A percentile compares a stretch with the other conserved stretches of the same genome.
phyloP scores from a whole-genome alignment of 30 jellyfish, hydroid and myxozoan species.

The Hydractinia echinata region DNA sequence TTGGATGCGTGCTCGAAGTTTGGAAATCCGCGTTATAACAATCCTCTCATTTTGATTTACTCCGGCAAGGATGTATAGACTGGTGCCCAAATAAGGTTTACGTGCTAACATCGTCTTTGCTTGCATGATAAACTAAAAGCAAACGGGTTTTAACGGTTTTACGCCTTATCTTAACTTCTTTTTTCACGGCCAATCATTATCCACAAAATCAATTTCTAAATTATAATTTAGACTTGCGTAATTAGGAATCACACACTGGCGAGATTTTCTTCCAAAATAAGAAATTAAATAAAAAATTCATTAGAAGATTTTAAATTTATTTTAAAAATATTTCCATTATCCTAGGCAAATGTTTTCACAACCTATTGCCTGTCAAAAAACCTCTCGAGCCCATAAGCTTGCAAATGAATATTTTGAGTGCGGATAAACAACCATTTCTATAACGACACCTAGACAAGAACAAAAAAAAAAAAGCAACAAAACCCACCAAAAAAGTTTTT shows the following conservation, averaged over 20 bases:
- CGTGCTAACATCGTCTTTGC: background rate
- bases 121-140: background rate
- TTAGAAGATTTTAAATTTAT: too few species aligned
- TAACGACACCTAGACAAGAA: slow-evolving; percentile 21
- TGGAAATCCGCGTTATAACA: slow-evolving; percentile 1
- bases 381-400: slow-evolving; percentile 11
- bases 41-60: background rate
- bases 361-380: slow-evolving; percentile 11
- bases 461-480: too few species aligned
- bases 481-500: too few species aligned
- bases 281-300: background rate
- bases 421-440: background rate
- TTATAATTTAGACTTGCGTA: too few species aligned
- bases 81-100: background rate
- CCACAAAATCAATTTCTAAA: too few species aligned
- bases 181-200: too few species aligned
- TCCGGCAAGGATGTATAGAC: slow-evolving; percentile 28
- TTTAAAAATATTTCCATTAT: background rate
- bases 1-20: background rate
- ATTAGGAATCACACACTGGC: background rate
- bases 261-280: background rate
- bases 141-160: background rate
- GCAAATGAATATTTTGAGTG: background rate
- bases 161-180: too few species aligned
- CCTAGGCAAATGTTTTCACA: too few species aligned